Percentiles rank a stretch among this genome's conserved stretches.
These are phyloP conservation scores for Lateolabrax maculatus DNA, from an alignment of 2,797 vertebrate genomes.

Conservation along the genomic window DNA sequence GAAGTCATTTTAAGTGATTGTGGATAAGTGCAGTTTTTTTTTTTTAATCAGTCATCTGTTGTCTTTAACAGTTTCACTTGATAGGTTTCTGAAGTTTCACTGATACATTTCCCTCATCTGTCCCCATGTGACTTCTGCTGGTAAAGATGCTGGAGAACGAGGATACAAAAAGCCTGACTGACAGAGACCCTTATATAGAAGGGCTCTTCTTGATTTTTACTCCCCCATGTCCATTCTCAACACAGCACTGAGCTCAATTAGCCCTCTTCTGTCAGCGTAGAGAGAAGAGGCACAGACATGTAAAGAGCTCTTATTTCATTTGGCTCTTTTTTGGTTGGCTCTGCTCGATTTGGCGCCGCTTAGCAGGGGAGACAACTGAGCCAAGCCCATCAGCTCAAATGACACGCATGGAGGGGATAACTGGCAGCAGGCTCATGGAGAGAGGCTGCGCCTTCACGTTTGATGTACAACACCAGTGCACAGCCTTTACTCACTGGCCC, in stretches of 20 bases:
- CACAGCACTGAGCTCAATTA: slow-evolving; percentile 50
- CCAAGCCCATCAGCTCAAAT: slow-evolving; percentile 71
- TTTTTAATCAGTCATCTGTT: background rate
- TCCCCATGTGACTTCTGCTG: slow-evolving; percentile 10
- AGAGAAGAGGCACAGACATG: slow-evolving; percentile 38
- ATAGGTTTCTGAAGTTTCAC: background rate
- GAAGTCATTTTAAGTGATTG: background rate
- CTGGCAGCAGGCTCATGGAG: slow-evolving; percentile 49
- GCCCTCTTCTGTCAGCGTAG: slow-evolving; percentile 46
- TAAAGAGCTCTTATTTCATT: slow-evolving; percentile 64
- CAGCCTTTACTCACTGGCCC: slow-evolving; percentile 48
- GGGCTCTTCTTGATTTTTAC: slow-evolving; percentile 25
- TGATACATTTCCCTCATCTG: background rate
- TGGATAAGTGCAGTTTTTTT: background rate
- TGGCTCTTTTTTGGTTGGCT: slow-evolving; percentile 40
- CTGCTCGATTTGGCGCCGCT: slow-evolving; percentile 38
- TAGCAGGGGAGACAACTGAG: slow-evolving; percentile 54
- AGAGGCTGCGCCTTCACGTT: slow-evolving; percentile 51
- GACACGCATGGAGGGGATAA: slow-evolving; percentile 67
- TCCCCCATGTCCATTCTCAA: slow-evolving; percentile 28
- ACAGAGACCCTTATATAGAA: slow-evolving; percentile 12
- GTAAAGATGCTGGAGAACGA: slow-evolving; percentile 2
- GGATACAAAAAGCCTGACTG: slow-evolving; percentile 13
- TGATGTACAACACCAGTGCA: slow-evolving; percentile 61
- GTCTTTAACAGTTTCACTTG: background rate